Base-by-base conservation (phyloP, 2,113 vertebrate genomes). In the Odobenus rosmarus region DNA sequence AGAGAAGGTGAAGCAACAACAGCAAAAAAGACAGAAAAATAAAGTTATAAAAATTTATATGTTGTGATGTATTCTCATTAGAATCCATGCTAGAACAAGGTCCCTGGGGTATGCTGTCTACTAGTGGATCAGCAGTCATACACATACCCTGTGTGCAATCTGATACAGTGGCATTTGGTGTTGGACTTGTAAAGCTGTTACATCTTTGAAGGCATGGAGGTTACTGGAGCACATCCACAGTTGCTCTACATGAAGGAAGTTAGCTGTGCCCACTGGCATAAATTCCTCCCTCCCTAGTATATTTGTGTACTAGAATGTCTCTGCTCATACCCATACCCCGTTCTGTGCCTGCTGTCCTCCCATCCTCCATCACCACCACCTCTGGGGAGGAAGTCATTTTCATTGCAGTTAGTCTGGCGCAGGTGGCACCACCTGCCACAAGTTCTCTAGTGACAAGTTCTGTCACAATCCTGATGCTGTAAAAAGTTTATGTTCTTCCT, bases 171-270 rank as follows among this genome's bases (percentile, higher is more conserved):
- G 82, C 81, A 36, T 97, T 24, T 2, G 81, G 69, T 59, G 33
- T 97, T 42, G 59, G 36, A 39, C 87, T 96, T 61, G 0, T 86
- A 83, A 76, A 96, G 61, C 92, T 89, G 0, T 39, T 39, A 33
- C 0, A 64, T 87, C 97, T 98, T 98, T 98, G 97, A 94, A 95
- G 88, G 87, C 55, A 24, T 96, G 0, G 0, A 85, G 51, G 92
- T 97, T 97, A 97, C 33, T 95, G 72, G 97, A 98, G 98, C 95
- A 96, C 95, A 89, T 76, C 72, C 92, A 23, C 96, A 98, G 97
- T 98, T 98, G 96, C 84, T 98, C 36, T 0, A 0, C 69, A 59
- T 93, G 96, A 92, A 97, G 91, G 87, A 93, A 98, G 88, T 90
- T 95, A 81, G 67, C 90, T 39, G 0, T 97, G 91, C 79, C 83